Evolutionary conservation across 1,140 invertebrate species (phyloP), one percentile per base, ranked within the genome.

Genomic region (Bicyclus anynana): DNA sequence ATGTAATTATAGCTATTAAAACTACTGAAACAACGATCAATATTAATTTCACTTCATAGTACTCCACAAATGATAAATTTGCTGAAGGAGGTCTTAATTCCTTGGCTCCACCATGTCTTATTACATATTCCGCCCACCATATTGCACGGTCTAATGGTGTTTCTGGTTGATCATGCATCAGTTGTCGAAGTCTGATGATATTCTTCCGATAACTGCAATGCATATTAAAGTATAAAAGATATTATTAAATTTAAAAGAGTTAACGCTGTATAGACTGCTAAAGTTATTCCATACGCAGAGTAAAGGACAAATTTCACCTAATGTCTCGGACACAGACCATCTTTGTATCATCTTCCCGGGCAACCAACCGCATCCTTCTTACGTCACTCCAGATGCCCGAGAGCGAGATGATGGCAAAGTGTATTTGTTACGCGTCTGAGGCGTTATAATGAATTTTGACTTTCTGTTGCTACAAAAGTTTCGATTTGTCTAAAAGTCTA

Each of bases 101-200:
- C 20, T 48, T 59, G 0, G 56, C 56, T 16, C 58, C 58, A 5
- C 46, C 38, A 29, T 63, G 61, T 18, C 61, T 51, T 14, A 63
- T 14, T 5, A 53, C 51, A 20, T 63, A 55, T 35, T 63, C 61
- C 9, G 52, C 42, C 61, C 61, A 63, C 61, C 61, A 63, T 18
- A 63, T n/a, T 13, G 46, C 47, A 12, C 54, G 35, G 13, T 63
- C 26, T 23, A 63, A 23, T 23, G 61, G 50, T 14, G 50, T 16
- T 18, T 58, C 40, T 2, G 54, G 61, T 49, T 63, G 42, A 49
- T 63, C 61, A 23, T 35, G 54, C 50, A 58, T 53, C 12, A 58
- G 2, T 5, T 37, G n/a, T 21, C 27, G 23, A 2, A 63, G 61
- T 48, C 46, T 53, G 5, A 53, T 33, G 27, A 63, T 17, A 6